Evolutionary conservation across 2,888 invertebrate species (phyloP).

Genomic region (Drosophila limbata): DNA sequence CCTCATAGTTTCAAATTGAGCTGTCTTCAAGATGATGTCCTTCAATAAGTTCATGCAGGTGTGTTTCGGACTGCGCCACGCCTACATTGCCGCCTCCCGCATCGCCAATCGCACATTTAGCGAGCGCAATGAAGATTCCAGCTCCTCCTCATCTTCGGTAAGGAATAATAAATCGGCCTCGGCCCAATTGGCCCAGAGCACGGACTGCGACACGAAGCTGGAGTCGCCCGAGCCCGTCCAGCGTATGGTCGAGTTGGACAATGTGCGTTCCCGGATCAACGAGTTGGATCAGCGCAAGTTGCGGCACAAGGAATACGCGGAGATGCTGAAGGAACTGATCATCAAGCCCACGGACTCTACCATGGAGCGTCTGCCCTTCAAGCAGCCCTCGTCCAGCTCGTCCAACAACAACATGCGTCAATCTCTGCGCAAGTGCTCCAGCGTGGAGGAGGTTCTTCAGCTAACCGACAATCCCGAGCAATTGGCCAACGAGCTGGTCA

Average conservation of each 20-base stretch:
- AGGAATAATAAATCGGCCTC: constrained; percentile 34
- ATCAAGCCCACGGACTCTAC: constrained; percentile 2
- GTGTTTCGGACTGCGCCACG: background rate
- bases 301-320: constrained; percentile 26
- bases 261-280: constrained; percentile 31
- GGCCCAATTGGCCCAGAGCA: constrained; percentile 20
- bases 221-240: constrained; percentile 32
- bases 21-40: background rate
- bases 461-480: constrained; percentile 17
- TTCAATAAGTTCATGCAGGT: background rate
- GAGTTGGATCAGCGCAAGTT: constrained; percentile 50
- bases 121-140: background rate
- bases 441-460: constrained; percentile 31
- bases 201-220: background rate
- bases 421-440: constrained; percentile 30
- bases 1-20: background rate
- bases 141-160: too few relatives aligned
- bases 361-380: constrained; percentile 37
- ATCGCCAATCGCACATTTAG: background rate
- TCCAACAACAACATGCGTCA: constrained; percentile 15
- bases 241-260: constrained; percentile 24
- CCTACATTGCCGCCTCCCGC: background rate
- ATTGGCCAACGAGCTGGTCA: constrained; percentile 35
- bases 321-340: constrained; percentile 21
- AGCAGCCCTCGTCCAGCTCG: background rate